phyloP scores from a whole-genome alignment of 2,113 vertebrate species.

The Vidua chalybeata region DNA sequence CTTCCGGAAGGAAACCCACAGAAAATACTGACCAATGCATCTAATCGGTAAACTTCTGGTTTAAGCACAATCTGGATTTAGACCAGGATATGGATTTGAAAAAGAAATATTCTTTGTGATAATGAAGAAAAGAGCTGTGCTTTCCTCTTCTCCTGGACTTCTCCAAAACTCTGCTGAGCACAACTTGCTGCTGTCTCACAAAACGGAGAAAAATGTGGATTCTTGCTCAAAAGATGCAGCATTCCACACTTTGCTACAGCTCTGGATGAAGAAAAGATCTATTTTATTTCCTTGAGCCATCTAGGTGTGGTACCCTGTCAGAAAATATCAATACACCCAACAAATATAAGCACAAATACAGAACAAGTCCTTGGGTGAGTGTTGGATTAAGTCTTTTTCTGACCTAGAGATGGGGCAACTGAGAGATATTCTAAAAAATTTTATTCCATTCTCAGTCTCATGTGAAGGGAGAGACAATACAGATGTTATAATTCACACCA shows the following conservation, averaged over 20 bases:
- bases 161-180: neutral
- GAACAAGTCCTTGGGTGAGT: neutral
- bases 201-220: neutral
- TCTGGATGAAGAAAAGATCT: neutral
- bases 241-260: neutral
- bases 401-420: too few relatives aligned
- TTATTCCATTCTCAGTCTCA: too few relatives aligned
- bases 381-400: too few relatives aligned
- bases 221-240: neutral
- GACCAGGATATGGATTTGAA: neutral
- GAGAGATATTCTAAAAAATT: too few relatives aligned
- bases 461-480: too few relatives aligned
- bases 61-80: neutral
- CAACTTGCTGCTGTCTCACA: neutral
- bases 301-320: neutral
- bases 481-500: too few relatives aligned
- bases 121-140: neutral
- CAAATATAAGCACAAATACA: neutral
- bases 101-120: neutral
- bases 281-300: neutral
- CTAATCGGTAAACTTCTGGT: neutral
- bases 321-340: neutral
- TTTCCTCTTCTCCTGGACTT: neutral
- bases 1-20: neutral
- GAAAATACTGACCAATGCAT: neutral